Percentiles rank a stretch among this genome's conserved stretches.
These are phyloP conservation scores for Emydocephalus ijimae DNA, from an alignment of 2,113 vertebrate genomes.

Conservation along the genomic window DNA sequence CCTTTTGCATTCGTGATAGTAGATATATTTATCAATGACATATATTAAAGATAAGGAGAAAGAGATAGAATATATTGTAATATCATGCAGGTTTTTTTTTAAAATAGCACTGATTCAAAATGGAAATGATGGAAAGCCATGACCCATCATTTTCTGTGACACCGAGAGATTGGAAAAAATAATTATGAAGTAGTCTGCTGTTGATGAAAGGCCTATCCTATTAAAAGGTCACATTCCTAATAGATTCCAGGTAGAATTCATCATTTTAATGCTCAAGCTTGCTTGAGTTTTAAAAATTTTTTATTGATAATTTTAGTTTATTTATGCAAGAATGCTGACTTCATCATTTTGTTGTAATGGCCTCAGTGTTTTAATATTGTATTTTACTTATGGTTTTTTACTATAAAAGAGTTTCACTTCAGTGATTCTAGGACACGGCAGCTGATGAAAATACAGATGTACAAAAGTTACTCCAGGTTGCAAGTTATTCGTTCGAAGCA, in stretches of 20 bases:
- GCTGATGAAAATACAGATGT: neutral
- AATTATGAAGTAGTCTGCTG: slow-evolving; percentile 54
- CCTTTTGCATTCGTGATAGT: neutral
- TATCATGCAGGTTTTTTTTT: neutral
- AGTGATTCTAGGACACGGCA: neutral
- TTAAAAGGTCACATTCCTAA: slow-evolving; percentile 65
- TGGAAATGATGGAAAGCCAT: slow-evolving; percentile 13
- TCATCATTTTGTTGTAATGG: neutral
- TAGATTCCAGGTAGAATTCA: slow-evolving; percentile 61
- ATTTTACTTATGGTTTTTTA: neutral
- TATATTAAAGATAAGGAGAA: neutral
- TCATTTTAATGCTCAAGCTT: neutral
- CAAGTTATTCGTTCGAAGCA: neutral
- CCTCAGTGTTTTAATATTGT: neutral
- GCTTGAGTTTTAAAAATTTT: neutral
- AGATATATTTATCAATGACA: neutral
- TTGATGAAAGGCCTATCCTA: slow-evolving; percentile 61
- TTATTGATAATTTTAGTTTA: neutral
- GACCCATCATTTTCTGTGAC: slow-evolving; percentile 68
- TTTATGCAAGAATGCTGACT: neutral
- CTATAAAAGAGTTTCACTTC: neutral
- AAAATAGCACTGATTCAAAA: slow-evolving; percentile 38
- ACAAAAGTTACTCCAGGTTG: neutral
- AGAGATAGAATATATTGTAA: neutral
- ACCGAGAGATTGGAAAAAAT: slow-evolving; percentile 72